Evolutionary conservation across 2,888 invertebrate species (phyloP).

Genomic region (Strigamia transsilvanica): DNA sequence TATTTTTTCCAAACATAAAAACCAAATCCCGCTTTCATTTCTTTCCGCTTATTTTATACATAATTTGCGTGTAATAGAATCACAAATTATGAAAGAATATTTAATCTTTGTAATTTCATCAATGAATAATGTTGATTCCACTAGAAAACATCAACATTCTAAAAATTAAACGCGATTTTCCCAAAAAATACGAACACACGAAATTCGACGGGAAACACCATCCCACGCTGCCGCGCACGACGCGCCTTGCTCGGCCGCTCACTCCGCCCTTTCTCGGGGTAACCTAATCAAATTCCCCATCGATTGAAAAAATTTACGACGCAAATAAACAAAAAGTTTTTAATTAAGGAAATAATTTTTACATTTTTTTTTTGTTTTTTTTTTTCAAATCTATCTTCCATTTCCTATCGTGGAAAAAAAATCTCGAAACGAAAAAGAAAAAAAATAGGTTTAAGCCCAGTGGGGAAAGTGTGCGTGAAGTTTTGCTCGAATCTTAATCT

Average conservation of each 20-base stretch:
- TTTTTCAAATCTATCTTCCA: neutral
- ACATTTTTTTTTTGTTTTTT: neutral
- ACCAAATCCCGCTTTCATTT: no score
- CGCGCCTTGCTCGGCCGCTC: no score
- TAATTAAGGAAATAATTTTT: slow-evolving; percentile 21
- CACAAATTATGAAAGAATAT: neutral
- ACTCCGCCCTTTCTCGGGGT: no score
- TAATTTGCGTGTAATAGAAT: neutral
- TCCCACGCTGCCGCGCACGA: no score
- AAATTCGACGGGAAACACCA: no score
- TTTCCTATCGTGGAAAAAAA: neutral
- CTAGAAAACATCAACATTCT: no score
- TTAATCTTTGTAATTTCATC: neutral
- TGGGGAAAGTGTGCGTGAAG: slow-evolving; percentile 32
- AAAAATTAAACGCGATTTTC: no score
- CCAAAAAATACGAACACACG: no score
- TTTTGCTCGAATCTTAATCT: slow-evolving; percentile 43
- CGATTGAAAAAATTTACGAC: neutral
- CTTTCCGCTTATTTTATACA: no score
- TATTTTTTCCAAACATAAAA: no score
- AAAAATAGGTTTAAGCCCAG: slow-evolving; percentile 29
- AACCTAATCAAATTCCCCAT: neutral
- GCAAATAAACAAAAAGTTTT: slow-evolving; percentile 4
- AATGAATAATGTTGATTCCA: neutral
- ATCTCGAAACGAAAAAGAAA: neutral